Evolutionary conservation across 2,888 invertebrate genomes (phyloP), one percentile per base, ranked within the genome.

Genomic region (Linyphia triangularis): DNA sequence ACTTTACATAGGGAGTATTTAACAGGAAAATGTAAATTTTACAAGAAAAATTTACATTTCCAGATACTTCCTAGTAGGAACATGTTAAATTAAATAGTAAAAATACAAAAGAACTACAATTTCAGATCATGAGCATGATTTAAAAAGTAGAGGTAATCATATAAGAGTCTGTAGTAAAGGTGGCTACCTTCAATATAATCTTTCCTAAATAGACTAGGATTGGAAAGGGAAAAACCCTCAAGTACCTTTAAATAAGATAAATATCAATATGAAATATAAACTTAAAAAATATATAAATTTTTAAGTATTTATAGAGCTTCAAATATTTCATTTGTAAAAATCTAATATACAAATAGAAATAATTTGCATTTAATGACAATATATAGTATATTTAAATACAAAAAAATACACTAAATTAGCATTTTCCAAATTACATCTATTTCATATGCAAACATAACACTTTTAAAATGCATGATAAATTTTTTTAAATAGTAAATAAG

Each of bases 331-430:
- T 40, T 40, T 40, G 16, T 40, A 40, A 40, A 40, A 40, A 40
- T 40, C 10, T 40, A 40, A 40, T 40, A 40, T 77, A 40, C 16
- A 13, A 40, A 40, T 40, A 40, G 16, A 40, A 40, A 40, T 9
- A 40, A 40, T 40, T 40, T 40, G 16, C 16, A 9, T 40, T 40
- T 13, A 13, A 40, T 40, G 40, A 16, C 10, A 40, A 16, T 40
- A 40, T 2, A 40, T 61, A 61, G 61, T 77, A 77, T 61, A 73
- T 77, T 77, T 26, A 77, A 77, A 77, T 77, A n/a, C n/a, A 77
- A 77, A 77, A 77, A 77, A 77, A 77, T 77, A 77, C 63, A 77
- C 59, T 75, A 59, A 75, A 73, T 73, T 33, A 77, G 63, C 40
- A 63, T 77, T n/a, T n/a, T n/a, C n/a, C n/a, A n/a, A n/a, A n/a